Base-by-base conservation (phyloP, 2,797 vertebrate genomes). In the Nasua narica region DNA sequence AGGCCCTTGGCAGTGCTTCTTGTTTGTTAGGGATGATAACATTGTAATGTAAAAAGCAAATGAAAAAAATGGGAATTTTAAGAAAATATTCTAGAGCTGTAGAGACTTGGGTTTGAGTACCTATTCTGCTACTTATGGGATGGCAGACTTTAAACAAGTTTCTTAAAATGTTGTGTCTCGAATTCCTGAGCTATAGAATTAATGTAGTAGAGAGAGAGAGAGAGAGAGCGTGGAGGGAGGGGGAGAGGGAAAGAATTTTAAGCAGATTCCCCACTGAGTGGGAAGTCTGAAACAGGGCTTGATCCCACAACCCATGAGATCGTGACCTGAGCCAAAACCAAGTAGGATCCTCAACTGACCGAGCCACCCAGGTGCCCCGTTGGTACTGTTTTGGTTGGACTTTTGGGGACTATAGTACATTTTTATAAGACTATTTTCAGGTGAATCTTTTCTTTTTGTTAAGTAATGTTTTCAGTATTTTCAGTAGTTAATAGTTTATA, bases 21-120 rank as follows among this genome's bases (percentile, higher is more conserved):
- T 87, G 13, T 91, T 97, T 87, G 58, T 95, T 87, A 87, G 35
- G 27, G 58, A 65, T 84, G 92, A 69, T n/a, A 92, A 48, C 58
- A 65, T 37, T 94, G 29, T 69, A 69, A 84, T 87, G 15, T 84
- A 70, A 83, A 77, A 72, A 37, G 23, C 16, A 90, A 27, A 67
- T 0, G 9, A 67, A 67, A 35, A 32, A 85, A 84, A 50, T 18
- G 18, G 8, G 67, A 10, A 82, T 69, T 90, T 94, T 87, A 65
- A 70, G 84, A 85, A 27, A 16, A 43, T 85, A 10, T 89, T 89
- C 40, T 95, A 21, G n/a, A 89, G 35, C 18, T 96, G 1, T 60
- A 76, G 56, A 85, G 32, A 70, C 37, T 46, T 94, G 37, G 58
- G 21, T 86, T 86, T 95, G 81, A 83, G 60, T 92, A 27, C n/a